Conservation (phyloP, 2,888 invertebrate species). For the Phymatocera aterrima region DNA sequence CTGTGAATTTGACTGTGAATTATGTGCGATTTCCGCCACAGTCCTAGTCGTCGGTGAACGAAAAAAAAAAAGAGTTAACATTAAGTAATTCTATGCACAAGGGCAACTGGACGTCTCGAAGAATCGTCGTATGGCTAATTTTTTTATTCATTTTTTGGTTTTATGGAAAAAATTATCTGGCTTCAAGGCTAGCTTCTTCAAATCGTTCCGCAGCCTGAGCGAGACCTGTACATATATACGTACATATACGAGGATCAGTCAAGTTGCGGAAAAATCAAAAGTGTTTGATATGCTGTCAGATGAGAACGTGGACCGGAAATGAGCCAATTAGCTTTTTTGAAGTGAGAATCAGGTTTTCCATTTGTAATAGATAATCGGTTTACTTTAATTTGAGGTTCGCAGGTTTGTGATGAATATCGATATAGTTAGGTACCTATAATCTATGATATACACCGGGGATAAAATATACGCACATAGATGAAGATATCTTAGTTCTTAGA, state of each 20-base stretch:
- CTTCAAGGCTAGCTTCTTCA: not conserved
- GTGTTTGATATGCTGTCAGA: not conserved
- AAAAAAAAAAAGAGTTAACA: not conserved
- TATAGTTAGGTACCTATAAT: not conserved
- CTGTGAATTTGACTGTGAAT: conserved; percentile 1
- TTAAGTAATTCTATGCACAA: not conserved
- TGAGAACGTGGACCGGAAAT: not conserved
- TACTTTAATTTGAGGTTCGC: not conserved
- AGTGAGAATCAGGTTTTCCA: not conserved
- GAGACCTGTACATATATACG: not conserved
- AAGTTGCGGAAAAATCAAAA: not conserved
- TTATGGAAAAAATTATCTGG: too few relatives aligned
- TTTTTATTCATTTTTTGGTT: too few relatives aligned
- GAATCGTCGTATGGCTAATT: not conserved
- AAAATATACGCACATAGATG: not conserved
- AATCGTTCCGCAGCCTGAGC: not conserved
- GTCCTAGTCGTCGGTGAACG: not conserved
- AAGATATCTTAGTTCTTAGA: conserved; percentile 29
- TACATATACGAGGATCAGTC: not conserved
- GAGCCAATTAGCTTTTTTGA: not conserved
- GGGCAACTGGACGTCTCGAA: not conserved
- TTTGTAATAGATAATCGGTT: not conserved
- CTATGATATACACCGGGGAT: not conserved
- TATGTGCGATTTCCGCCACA: not conserved
- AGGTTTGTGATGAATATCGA: conserved; percentile 19